Evolutionary conservation across 2,888 invertebrate genomes (phyloP), one percentile per base, ranked within the genome.

Genomic region (Acronicta leporina): DNA sequence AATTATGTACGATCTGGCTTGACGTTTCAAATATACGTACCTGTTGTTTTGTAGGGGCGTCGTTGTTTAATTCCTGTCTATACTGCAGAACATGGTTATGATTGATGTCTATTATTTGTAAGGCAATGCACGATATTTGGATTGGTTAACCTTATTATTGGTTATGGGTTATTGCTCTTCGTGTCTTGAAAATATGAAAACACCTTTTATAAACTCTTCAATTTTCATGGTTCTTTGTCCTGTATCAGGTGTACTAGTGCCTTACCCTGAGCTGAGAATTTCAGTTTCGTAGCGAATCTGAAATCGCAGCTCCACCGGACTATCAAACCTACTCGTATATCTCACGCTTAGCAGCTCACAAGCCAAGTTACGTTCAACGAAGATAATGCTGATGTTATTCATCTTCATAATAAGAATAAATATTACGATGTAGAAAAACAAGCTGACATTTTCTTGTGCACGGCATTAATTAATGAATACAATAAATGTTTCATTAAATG

Each of bases 401-500:
- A 56, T 71, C 30, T 53, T 51, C 30, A 16, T 6, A 44, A 46
- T 45, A 35, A 56, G 50, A 63, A 56, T 59, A 63, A 63, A 68
- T 63, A 16, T 48, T 45, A 9, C 16, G 46, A 11, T 13, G 55
- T 4, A 45, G 25, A 61, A 61, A 53, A 68, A 50, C 48, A 44
- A 47, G 50, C 61, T 48, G 13, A 56, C 57, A 46, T 49, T 45
- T 7, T 13, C 30, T 13, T 61, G 49, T 62, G 27, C 71, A 62
- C 47, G 43, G 47, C 57, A 55, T 73, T 68, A 48, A 65, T 66
- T 54, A 51, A 58, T 50, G 10, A 33, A 47, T 59, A 43, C 51
- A 60, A 59, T 64, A 53, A 43, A 55, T 62, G 40, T 71, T 56
- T 44, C 54, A 70, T 59, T 60, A 20, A 50, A 53, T 42, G n/a